phyloP scores from a whole-genome alignment of 53 echinoderm and acorn worm species.

The Paelopatides confundens region DNA sequence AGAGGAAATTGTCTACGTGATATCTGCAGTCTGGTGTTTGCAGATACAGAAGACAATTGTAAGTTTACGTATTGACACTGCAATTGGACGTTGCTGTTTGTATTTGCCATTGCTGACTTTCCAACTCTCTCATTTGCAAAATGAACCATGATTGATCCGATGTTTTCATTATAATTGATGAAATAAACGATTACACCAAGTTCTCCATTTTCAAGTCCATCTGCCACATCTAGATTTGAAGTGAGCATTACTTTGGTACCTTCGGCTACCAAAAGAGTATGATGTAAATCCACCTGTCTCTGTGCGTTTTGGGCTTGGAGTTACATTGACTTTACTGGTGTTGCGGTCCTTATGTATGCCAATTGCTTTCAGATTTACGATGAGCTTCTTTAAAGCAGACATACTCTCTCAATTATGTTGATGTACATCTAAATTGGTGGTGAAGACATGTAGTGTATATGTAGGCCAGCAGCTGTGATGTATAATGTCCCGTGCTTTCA shows the following conservation, averaged over 20 bases:
- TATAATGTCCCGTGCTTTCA: not conserved
- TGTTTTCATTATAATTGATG: not conserved
- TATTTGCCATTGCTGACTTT: not conserved
- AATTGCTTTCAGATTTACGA: not conserved
- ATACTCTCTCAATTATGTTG: slow-evolving; percentile 37
- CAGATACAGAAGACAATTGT: not conserved
- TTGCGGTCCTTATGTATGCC: not conserved
- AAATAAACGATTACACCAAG: slow-evolving; percentile 39
- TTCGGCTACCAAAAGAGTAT: slow-evolving; percentile 15
- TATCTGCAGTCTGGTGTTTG: slow-evolving; percentile 14
- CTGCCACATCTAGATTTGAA: slow-evolving; percentile 48
- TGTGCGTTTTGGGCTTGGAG: not conserved
- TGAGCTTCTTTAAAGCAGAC: not conserved
- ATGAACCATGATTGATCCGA: not conserved
- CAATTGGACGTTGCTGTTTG: not conserved
- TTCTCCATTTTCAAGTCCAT: slow-evolving; percentile 74
- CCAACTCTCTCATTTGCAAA: slow-evolving; percentile 26
- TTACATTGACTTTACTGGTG: not conserved
- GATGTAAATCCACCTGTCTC: slow-evolving; percentile 46
- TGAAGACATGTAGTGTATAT: slow-evolving; percentile 52
- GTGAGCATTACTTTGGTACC: slow-evolving; percentile 63
- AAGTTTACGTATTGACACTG: slow-evolving; percentile 28
- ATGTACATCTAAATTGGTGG: slow-evolving; percentile 53
- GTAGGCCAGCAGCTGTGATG: not conserved
- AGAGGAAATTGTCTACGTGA: slow-evolving; percentile 49